A percentile compares a stretch with the other conserved stretches of the same genome.
These are phyloP conservation scores for Xanthorhoe spadicearia DNA, from an alignment of 2,888 invertebrate genomes.

Conservation along the genomic window DNA sequence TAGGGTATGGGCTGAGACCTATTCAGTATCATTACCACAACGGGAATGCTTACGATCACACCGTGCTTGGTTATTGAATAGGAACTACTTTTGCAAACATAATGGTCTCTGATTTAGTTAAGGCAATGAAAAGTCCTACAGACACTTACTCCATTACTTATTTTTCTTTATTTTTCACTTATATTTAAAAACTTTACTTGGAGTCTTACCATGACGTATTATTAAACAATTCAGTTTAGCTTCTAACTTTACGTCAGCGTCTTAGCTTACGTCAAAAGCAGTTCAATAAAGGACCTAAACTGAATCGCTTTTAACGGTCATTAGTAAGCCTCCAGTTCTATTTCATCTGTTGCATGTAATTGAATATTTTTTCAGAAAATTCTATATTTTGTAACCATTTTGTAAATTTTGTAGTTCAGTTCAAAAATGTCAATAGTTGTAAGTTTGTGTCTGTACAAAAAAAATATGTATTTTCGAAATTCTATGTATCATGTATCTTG, in stretches of 20 bases:
- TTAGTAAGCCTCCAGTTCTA: too few relatives aligned
- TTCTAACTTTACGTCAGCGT: too few relatives aligned
- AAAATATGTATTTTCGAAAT: slow-evolving; percentile 26
- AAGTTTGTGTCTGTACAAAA: slow-evolving; percentile 20
- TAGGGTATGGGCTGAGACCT: slow-evolving; percentile 21
- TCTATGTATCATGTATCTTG: slow-evolving; percentile 36
- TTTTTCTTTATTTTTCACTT: background rate
- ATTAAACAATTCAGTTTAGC: too few relatives aligned
- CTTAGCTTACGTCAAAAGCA: too few relatives aligned
- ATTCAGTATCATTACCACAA: slow-evolving; percentile 13
- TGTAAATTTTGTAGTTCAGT: background rate
- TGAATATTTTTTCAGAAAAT: background rate
- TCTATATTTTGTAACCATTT: slow-evolving; percentile 24
- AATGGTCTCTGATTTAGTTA: slow-evolving; percentile 22
- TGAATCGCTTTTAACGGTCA: too few relatives aligned
- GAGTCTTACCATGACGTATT: too few relatives aligned
- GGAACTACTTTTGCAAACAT: slow-evolving; percentile 4
- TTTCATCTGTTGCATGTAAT: background rate
- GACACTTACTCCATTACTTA: background rate
- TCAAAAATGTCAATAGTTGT: background rate
- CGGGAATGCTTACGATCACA: slow-evolving; percentile 10
- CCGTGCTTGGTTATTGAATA: slow-evolving; percentile 6
- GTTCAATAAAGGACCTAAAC: too few relatives aligned
- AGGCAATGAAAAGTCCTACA: slow-evolving; percentile 21
- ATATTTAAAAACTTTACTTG: background rate